A percentile compares a stretch with the other conserved stretches of the same genome.
phyloP scores from a whole-genome alignment of 92 coral and sea anemone species.

The Montipora capitata region DNA sequence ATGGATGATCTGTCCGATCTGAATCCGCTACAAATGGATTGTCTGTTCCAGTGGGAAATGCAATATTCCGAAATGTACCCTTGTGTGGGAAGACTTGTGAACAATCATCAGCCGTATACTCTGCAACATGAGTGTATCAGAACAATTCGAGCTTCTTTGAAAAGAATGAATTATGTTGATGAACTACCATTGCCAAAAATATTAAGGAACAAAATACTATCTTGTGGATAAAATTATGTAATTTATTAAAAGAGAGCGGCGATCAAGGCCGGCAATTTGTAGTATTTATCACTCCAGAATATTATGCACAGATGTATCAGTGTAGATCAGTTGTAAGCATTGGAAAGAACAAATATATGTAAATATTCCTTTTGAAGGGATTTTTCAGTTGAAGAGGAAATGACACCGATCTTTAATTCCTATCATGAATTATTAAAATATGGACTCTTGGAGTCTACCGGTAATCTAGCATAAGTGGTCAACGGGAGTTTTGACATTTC shows the following conservation, averaged over 20 bases:
- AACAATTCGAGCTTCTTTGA: conserved; percentile 61
- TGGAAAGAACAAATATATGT: neutral
- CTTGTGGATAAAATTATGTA: neutral
- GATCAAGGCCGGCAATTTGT: neutral
- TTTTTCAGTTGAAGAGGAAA: neutral
- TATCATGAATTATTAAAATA: neutral
- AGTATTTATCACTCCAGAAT: conserved; percentile 7
- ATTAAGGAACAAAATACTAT: conserved; percentile 18
- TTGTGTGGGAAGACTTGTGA: conserved; percentile 90
- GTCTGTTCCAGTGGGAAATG: conserved; percentile 91
- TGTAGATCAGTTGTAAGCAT: neutral
- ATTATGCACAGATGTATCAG: neutral
- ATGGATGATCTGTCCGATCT: conserved; percentile 90
- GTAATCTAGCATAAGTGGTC: conserved; percentile 30
- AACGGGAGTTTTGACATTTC: conserved; percentile 24
- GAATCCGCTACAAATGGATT: conserved; percentile 88
- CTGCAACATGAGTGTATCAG: conserved; percentile 80
- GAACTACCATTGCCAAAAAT: conserved; percentile 67
- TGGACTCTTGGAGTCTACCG: neutral
- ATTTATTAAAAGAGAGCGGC: neutral
- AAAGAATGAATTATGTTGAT: conserved; percentile 13
- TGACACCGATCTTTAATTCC: neutral
- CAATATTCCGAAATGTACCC: conserved; percentile 87
- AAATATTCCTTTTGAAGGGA: neutral
- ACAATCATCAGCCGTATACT: conserved; percentile 80